A percentile compares a stretch with the other conserved stretches of the same genome.
Conservation (phyloP, 2,888 invertebrate genomes). For the Andrena fulva region DNA sequence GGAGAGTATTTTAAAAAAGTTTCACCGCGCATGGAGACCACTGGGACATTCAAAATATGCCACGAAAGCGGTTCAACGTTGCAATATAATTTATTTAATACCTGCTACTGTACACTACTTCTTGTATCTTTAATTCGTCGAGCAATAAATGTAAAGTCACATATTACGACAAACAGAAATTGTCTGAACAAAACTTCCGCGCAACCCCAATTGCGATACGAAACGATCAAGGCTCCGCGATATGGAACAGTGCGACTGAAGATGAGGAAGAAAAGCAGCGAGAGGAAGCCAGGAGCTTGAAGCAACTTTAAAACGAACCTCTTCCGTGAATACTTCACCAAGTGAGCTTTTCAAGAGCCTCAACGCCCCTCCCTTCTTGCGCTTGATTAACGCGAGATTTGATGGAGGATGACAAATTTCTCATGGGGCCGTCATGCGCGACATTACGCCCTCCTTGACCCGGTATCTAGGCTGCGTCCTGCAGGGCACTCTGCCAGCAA, state of each 20-base stretch:
- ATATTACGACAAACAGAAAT: too few relatives aligned
- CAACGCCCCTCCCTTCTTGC: conserved; percentile 11
- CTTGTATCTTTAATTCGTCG: too few relatives aligned
- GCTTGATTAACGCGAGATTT: conserved; percentile 63
- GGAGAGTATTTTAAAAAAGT: not conserved
- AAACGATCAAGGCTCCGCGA: not conserved
- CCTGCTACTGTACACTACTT: too few relatives aligned
- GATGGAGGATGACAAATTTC: conserved; percentile 68
- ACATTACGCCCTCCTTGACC: conserved; percentile 45
- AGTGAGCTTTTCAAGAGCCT: conserved; percentile 1
- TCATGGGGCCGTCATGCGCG: conserved; percentile 45
- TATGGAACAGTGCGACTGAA: not conserved
- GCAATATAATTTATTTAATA: not conserved
- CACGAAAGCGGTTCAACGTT: not conserved
- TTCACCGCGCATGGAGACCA: not conserved
- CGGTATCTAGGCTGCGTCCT: conserved; percentile 37
- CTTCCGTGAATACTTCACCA: conserved; percentile 1
- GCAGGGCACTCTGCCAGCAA: conserved; percentile 41
- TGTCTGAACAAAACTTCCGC: too few relatives aligned
- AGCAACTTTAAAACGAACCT: not conserved
- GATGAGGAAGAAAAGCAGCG: not conserved
- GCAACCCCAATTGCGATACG: not conserved
- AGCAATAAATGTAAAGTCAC: too few relatives aligned
- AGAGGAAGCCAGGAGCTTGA: not conserved
- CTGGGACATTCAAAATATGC: not conserved